These are phyloP conservation scores for Drosophila atroscutellata DNA, from an alignment of 2,888 invertebrate species.

Conservation along the genomic window DNA sequence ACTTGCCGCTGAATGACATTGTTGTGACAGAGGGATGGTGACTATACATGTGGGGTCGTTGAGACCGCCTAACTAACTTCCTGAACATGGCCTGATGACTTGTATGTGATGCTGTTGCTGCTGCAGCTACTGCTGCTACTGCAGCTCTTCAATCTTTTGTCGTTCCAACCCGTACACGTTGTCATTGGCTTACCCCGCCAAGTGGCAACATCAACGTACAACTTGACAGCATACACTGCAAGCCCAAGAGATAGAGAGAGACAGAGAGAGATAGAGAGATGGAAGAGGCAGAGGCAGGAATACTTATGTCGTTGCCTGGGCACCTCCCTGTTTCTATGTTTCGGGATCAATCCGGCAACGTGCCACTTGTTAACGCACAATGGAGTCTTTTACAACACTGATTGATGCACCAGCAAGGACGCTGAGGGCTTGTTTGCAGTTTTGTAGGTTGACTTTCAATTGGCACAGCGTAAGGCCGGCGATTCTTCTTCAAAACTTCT, in stretches of 20 bases:
- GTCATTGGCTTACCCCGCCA: constrained; percentile 69
- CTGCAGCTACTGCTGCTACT: constrained; percentile 10
- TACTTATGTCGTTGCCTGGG: constrained; percentile 52
- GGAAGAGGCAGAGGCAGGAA: constrained; percentile 21
- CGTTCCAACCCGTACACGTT: constrained; percentile 60
- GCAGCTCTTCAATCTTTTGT: constrained; percentile 70
- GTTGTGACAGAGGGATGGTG: constrained; percentile 59
- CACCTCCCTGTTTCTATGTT: constrained; percentile 39
- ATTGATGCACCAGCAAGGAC: constrained; percentile 58
- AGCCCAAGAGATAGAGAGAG: neutral
- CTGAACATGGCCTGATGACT: constrained; percentile 77
- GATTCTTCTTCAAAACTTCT: neutral
- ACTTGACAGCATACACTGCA: constrained; percentile 17
- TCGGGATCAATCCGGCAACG: constrained; percentile 66
- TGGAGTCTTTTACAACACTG: constrained; percentile 62
- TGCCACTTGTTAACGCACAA: constrained; percentile 78
- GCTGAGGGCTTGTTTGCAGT: constrained; percentile 27
- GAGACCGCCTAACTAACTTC: constrained; percentile 74
- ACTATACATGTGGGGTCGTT: constrained; percentile 28
- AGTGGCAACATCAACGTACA: constrained; percentile 59
- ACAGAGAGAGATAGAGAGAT: neutral
- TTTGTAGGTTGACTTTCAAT: neutral
- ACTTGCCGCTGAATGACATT: constrained; percentile 72
- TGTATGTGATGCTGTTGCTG: constrained; percentile 55
- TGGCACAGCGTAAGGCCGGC: neutral